These are phyloP conservation scores for Pseudois nayaur DNA, from an alignment of 2,113 vertebrate species.

Conservation along the genomic window DNA sequence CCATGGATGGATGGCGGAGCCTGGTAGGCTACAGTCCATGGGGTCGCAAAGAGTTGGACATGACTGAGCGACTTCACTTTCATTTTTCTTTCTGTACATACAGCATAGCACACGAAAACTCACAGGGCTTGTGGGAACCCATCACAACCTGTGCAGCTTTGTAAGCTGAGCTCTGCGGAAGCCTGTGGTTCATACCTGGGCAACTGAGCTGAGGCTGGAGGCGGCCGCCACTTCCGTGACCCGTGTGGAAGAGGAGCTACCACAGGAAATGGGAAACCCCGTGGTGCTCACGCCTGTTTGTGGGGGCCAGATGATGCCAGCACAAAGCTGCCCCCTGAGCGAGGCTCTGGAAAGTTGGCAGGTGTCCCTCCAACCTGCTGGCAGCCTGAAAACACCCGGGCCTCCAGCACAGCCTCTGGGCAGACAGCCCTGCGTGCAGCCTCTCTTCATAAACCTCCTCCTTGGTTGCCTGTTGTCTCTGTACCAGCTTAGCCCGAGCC, in stretches of 20 bases:
- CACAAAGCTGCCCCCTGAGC: not conserved
- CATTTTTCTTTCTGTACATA: not conserved
- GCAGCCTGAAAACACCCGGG: not conserved
- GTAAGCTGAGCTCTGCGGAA: accelerated
- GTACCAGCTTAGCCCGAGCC: too few species aligned
- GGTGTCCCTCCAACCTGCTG: not conserved
- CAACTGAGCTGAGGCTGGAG: accelerated
- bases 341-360: not conserved
- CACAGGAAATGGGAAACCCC: accelerated
- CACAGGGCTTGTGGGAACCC: too few species aligned
- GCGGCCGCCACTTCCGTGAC: accelerated
- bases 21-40: not conserved
- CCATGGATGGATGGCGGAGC: not conserved
- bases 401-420: not conserved
- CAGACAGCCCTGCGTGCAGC: not conserved
- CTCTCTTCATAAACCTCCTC: too few species aligned
- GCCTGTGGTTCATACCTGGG: accelerated
- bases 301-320: not conserved
- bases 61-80: not conserved
- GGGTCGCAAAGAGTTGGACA: not conserved
- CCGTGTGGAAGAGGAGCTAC: accelerated
- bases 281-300: accelerated
- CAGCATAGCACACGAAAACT: not conserved
- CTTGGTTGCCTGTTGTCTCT: too few species aligned
- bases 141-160: accelerated